Base-by-base conservation (phyloP, 1,140 invertebrate genomes). In the Drosophila kohkoa region DNA sequence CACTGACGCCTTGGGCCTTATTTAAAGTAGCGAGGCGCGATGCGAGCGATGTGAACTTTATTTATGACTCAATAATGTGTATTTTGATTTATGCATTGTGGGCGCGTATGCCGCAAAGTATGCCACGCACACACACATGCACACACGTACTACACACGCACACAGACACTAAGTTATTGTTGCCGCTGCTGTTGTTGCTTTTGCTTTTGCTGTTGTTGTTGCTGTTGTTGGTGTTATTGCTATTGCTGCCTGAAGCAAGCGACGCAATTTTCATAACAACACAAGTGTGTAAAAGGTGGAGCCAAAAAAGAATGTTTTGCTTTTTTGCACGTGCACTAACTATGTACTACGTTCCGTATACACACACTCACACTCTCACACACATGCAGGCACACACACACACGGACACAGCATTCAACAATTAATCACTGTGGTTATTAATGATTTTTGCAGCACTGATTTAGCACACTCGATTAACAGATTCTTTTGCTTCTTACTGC, bases 51-150 rank as follows among this genome's bases (percentile, higher is more conserved):
- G 77, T 71, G 80, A 83, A 90, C 78, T 89, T 89, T 89, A 89
- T 89, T 89, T 89, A 89, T 89, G 86, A 71, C 85, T 89, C 86
- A 89, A 89, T 89, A 89, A 89, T 89, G 86, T 89, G 81, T 85
- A 90, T 90, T 89, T 90, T 89, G 85, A 89, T 89, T 89, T 90
- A 89, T 89, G 85, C 85, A 81, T 89, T 89, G 66, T 81, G 81
- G 77, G 83, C 67, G 85, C 69, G 73, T 80, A 76, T 78, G 60
- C 63, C 81, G 38, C 73, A 75, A 57, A 72, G 45, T 65, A 76
- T 65, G 62, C 62, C 51, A 20, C 55, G 62, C 45, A 57, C 64
- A 49, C 51, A 55, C 59, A 41, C 30, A n/a, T 15, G n/a, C 51
- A 41, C 52, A 64, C 52, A 43, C 16, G 43, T 46, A 64, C n/a